phyloP scores from a whole-genome alignment of 1,140 invertebrate species.

The Drosophila aff. region DNA sequence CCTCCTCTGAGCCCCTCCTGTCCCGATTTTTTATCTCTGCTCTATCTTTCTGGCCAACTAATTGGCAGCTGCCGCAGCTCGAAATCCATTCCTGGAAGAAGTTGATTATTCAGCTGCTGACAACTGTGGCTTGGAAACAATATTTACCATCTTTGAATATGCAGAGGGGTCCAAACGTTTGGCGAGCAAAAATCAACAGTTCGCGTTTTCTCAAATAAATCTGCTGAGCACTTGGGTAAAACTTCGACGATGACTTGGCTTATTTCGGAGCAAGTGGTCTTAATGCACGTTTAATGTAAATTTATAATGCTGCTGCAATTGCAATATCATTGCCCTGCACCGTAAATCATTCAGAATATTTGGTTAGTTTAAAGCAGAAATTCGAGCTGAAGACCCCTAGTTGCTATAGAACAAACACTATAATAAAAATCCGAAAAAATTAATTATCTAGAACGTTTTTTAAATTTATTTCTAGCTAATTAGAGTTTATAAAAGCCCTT shows the following conservation, averaged over 20 bases:
- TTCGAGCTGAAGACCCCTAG: background rate
- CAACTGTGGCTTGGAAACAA: slow-evolving; percentile 21
- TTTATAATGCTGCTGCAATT: background rate
- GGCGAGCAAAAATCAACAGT: background rate
- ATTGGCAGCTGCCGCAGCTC: slow-evolving; percentile 50
- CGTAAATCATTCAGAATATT: background rate
- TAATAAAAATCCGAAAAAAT: background rate
- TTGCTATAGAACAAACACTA: background rate
- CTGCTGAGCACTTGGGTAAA: slow-evolving; percentile 2
- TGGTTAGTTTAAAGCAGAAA: background rate
- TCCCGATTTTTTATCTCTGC: background rate
- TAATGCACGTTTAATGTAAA: slow-evolving; percentile 4
- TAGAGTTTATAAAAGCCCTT: no score
- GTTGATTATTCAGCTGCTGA: slow-evolving; percentile 12
- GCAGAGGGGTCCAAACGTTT: background rate
- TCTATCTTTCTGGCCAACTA: slow-evolving; percentile 26
- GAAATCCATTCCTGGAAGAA: slow-evolving; percentile 29
- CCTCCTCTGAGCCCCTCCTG: background rate
- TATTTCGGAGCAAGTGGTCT: slow-evolving; percentile 6
- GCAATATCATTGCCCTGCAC: background rate
- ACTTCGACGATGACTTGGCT: slow-evolving; percentile 10
- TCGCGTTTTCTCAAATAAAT: slow-evolving; percentile 7
- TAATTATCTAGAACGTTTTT: no score
- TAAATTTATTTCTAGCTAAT: no score
- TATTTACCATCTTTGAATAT: slow-evolving; percentile 22